phyloP scores from a whole-genome alignment of 2,888 invertebrate genomes.

The Pachymerium ferrugineum region DNA sequence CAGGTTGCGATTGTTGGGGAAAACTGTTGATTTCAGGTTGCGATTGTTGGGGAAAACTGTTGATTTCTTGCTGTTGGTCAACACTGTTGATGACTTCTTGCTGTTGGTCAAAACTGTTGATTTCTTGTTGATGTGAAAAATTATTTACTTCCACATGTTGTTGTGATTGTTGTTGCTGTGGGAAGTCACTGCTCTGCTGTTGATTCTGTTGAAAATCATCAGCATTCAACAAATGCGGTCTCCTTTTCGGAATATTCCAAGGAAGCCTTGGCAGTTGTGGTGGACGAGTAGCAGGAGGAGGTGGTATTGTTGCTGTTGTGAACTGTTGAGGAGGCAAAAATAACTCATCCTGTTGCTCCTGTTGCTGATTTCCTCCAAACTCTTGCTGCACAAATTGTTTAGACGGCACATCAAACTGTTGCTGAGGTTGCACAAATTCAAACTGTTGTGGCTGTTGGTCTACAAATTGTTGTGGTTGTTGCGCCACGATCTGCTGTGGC shows the following conservation, averaged over 20 bases:
- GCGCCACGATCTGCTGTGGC: background rate
- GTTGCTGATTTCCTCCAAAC: too few species aligned
- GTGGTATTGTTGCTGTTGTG: background rate
- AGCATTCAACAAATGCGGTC: too few species aligned
- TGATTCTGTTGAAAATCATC: too few species aligned
- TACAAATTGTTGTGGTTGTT: background rate
- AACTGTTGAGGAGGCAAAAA: background rate
- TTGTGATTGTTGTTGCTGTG: too few species aligned
- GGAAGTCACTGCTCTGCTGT: too few species aligned
- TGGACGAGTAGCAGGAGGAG: background rate
- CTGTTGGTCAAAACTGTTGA: background rate
- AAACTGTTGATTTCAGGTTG: background rate
- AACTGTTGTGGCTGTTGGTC: slow-evolving; percentile 1
- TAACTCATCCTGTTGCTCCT: too few species aligned
- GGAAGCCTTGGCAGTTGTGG: background rate
- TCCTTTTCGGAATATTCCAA: too few species aligned
- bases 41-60: background rate
- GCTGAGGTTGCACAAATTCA: background rate
- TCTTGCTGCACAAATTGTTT: too few species aligned
- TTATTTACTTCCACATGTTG: too few species aligned
- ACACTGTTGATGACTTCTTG: background rate
- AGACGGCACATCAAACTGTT: too few species aligned
- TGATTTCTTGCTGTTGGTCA: background rate
- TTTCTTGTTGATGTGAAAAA: background rate
- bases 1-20: background rate